Conservation (phyloP, 2,797 vertebrate species). For the Halcyon smyrnensis region DNA sequence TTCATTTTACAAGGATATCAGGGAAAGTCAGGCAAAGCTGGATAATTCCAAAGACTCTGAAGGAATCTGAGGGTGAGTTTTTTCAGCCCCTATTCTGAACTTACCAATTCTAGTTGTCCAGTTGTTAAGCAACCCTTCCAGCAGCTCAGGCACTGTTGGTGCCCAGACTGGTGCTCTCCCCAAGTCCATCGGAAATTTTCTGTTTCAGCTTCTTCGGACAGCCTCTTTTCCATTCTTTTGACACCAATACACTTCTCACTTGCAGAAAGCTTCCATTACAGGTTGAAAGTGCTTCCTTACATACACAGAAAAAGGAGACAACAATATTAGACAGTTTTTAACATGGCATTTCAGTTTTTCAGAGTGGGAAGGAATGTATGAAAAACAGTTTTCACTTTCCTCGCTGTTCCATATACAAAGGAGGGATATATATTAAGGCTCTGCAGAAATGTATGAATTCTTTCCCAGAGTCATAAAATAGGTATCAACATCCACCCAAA, state of each 20-base stretch:
- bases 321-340: neutral
- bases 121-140: neutral
- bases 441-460: neutral
- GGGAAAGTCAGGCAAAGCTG: neutral
- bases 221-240: neutral
- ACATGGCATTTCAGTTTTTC: neutral
- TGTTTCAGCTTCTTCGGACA: neutral
- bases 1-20: neutral
- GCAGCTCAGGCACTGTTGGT: neutral
- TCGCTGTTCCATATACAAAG: neutral
- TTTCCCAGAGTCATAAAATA: neutral
- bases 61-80: neutral
- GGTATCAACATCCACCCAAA: neutral
- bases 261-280: neutral
- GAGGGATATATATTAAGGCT: neutral
- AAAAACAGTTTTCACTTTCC: neutral
- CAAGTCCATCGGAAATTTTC: neutral
- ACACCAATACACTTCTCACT: neutral
- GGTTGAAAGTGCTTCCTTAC: neutral
- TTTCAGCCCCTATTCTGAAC: neutral
- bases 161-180: neutral
- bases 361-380: neutral
- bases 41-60: neutral
- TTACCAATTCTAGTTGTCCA: neutral
- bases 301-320: neutral